phyloP scores from a whole-genome alignment of 2,888 invertebrate species.

The Crematogaster levior region DNA sequence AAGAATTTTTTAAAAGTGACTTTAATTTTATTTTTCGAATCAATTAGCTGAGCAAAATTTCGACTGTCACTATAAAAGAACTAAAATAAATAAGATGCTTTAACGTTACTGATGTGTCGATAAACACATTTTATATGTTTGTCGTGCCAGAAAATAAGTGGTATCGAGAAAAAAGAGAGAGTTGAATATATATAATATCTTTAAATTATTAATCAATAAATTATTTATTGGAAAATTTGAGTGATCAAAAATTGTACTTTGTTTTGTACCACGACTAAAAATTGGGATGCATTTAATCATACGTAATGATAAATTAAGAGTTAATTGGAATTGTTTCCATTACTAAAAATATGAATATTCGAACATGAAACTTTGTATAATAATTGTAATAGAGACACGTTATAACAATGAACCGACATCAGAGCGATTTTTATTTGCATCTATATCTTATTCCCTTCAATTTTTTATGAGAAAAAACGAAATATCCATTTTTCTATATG shows the following conservation, averaged over 20 bases:
- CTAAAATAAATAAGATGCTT: no score
- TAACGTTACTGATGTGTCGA: no score
- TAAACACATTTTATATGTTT: background rate
- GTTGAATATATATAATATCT: background rate
- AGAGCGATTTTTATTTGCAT: no score
- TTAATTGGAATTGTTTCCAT: background rate
- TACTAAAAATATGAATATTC: background rate
- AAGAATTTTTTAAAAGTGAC: background rate
- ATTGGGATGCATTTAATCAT: background rate
- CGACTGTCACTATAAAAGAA: background rate
- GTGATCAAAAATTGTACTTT: background rate
- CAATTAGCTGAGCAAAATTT: background rate
- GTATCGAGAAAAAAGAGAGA: background rate
- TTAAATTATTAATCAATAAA: background rate
- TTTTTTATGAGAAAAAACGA: no score
- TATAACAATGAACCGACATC: no score
- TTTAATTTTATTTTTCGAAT: background rate
- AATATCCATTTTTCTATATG: no score
- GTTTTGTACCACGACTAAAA: background rate
- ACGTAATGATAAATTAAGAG: background rate
- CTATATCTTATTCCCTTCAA: no score
- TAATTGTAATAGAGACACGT: background rate
- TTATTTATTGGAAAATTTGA: background rate
- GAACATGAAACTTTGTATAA: background rate
- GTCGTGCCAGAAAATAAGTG: background rate